Conservation (phyloP, 2,797 vertebrate genomes). For the Spea hammondii region DNA sequence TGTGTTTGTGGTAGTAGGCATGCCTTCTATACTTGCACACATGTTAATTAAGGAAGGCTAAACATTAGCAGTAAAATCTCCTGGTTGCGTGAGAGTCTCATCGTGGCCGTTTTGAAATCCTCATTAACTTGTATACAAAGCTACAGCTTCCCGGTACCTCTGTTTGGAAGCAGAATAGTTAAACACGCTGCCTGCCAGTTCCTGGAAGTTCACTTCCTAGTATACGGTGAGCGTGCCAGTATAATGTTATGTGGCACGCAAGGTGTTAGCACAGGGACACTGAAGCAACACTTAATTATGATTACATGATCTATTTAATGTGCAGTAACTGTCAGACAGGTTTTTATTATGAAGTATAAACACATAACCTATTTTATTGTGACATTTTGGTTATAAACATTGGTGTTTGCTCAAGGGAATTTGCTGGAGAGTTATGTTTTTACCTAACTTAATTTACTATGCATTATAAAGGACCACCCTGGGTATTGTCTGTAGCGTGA, state of each 20-base stretch:
- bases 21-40: conserved; percentile 34
- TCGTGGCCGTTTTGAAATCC: conserved; percentile 9
- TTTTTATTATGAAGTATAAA: background rate
- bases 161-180: conserved; percentile 11
- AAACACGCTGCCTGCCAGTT: conserved; percentile 21
- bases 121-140: conserved; percentile 24
- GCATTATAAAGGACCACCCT: no score
- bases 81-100: conserved; percentile 43
- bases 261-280: conserved; percentile 26
- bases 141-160: background rate
- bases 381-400: no score
- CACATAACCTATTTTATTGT: no score
- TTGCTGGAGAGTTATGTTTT: no score
- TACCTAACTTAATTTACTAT: no score
- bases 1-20: conserved; percentile 38
- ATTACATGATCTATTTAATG: background rate
- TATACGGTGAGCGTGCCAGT: conserved; percentile 34
- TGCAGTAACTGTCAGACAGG: background rate
- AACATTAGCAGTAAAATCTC: conserved; percentile 43
- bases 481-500: no score
- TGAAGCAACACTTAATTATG: conserved; percentile 3
- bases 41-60: conserved; percentile 46
- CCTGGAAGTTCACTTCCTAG: conserved; percentile 35
- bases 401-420: no score
- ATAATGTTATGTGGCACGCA: conserved; percentile 43